phyloP scores from a whole-genome alignment of 2,888 invertebrate species.

The Melinaea marsaeus region DNA sequence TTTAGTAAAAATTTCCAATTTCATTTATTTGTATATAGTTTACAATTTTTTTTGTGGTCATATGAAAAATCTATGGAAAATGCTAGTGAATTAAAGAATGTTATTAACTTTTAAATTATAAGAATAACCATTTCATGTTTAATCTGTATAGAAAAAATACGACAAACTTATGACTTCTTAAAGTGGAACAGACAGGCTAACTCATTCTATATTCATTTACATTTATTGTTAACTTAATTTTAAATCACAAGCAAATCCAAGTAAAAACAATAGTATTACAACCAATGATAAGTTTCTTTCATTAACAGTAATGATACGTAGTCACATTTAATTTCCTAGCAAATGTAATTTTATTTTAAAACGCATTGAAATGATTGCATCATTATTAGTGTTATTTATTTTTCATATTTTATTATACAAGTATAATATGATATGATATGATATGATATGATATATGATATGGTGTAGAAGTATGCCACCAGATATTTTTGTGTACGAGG shows the following conservation, averaged over 20 bases:
- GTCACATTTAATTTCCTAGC: slow-evolving; percentile 26
- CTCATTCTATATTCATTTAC: neutral
- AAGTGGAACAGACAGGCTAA: neutral
- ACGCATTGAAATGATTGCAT: slow-evolving; percentile 23
- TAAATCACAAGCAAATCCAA: slow-evolving; percentile 1
- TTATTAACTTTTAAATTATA: no score
- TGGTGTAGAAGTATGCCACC: no score
- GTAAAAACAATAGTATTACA: slow-evolving; percentile 8
- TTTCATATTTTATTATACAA: slow-evolving; percentile 14
- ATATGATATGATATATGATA: neutral
- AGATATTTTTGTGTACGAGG: no score
- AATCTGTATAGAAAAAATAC: no score
- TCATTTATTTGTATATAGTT: no score
- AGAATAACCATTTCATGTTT: no score
- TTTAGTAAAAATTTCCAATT: no score
- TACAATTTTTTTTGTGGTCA: no score
- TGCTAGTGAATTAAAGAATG: no score
- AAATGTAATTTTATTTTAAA: slow-evolving; percentile 26
- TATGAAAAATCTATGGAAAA: no score
- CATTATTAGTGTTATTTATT: slow-evolving; percentile 13
- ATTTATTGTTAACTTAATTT: neutral
- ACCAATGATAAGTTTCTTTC: slow-evolving; percentile 8
- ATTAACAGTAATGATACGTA: slow-evolving; percentile 12
- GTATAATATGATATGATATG: neutral
- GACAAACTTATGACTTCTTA: no score